phyloP scores from a whole-genome alignment of 2,888 invertebrate genomes.

The Drosophila ustulata region DNA sequence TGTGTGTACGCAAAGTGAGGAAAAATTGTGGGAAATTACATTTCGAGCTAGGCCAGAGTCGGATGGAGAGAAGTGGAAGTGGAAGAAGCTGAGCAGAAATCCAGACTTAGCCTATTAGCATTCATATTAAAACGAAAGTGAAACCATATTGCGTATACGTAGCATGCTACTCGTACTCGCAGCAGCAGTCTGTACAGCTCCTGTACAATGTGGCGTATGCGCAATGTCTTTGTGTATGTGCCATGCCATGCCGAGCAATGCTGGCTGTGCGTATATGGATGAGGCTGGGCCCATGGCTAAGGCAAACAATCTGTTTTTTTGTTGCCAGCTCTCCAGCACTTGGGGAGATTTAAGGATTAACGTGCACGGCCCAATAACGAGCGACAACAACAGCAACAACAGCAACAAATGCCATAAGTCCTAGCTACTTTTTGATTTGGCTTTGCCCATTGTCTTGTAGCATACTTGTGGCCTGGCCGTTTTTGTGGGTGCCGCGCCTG shows the following conservation, averaged over 20 bases:
- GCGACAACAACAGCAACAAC: slow-evolving; percentile 32
- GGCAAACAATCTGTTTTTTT: slow-evolving; percentile 70
- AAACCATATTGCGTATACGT: slow-evolving; percentile 80
- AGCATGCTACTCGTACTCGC: slow-evolving; percentile 30
- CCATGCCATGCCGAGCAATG: not conserved
- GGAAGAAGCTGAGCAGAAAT: slow-evolving; percentile 56
- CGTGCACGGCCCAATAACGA: slow-evolving; percentile 72
- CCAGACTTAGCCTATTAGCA: slow-evolving; percentile 81
- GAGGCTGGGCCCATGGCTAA: slow-evolving; percentile 15
- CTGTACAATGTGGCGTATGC: slow-evolving; percentile 58
- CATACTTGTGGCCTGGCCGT: not conserved
- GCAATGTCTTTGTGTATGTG: slow-evolving; percentile 45
- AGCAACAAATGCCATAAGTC: slow-evolving; percentile 61
- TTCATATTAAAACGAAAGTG: slow-evolving; percentile 81
- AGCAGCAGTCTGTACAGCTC: slow-evolving; percentile 24
- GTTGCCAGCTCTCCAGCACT: slow-evolving; percentile 64
- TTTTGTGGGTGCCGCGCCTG: slow-evolving; percentile 10
- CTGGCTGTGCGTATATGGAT: slow-evolving; percentile 42
- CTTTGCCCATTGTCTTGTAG: slow-evolving; percentile 24
- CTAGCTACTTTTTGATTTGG: slow-evolving; percentile 71
- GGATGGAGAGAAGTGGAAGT: not conserved
- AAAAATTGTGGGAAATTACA: slow-evolving; percentile 81
- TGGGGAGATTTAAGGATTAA: slow-evolving; percentile 81
- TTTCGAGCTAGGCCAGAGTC: slow-evolving; percentile 57
- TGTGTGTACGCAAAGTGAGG: slow-evolving; percentile 75